phyloP scores from a whole-genome alignment of 2,797 vertebrate species.

The Euthynnus affinis region DNA sequence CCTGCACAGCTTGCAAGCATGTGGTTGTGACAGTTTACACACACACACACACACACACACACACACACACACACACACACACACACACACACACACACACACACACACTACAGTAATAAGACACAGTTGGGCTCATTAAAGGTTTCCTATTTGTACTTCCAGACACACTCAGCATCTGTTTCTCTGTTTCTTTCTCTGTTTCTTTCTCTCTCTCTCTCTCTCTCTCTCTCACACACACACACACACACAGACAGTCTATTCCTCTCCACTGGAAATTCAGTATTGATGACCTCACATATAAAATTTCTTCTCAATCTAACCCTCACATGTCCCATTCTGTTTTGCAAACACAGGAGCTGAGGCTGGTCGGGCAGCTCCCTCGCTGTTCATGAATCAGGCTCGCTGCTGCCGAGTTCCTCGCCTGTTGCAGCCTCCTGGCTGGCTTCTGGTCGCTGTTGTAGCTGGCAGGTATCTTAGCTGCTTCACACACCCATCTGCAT shows the following conservation, averaged over 20 bases:
- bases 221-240: constrained; percentile 23
- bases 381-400: constrained; percentile 57
- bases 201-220: no score
- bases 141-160: constrained; percentile 21
- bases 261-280: constrained; percentile 7
- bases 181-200: no score
- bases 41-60: constrained; percentile 21
- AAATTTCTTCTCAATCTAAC: constrained; percentile 30
- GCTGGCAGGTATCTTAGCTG: constrained; percentile 43
- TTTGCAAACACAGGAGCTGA: constrained; percentile 60
- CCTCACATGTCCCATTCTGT: constrained; percentile 28
- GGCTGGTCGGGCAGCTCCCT: constrained; percentile 59
- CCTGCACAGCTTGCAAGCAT: constrained; percentile 90
- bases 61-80: constrained; percentile 2
- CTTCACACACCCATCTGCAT: constrained; percentile 33
- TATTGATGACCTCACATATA: constrained; percentile 32
- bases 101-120: constrained; percentile 2
- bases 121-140: constrained; percentile 29
- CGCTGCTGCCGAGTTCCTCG: constrained; percentile 1
- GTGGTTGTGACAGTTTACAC: constrained; percentile 89
- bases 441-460: constrained; percentile 33
- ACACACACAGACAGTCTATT: background rate
- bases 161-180: constrained; percentile 23
- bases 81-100: constrained; percentile 11
- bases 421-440: constrained; percentile 51